Evolutionary conservation across 2,113 vertebrate genomes (phyloP), one percentile per base, ranked within the genome.

Genomic region (Progne subis): DNA sequence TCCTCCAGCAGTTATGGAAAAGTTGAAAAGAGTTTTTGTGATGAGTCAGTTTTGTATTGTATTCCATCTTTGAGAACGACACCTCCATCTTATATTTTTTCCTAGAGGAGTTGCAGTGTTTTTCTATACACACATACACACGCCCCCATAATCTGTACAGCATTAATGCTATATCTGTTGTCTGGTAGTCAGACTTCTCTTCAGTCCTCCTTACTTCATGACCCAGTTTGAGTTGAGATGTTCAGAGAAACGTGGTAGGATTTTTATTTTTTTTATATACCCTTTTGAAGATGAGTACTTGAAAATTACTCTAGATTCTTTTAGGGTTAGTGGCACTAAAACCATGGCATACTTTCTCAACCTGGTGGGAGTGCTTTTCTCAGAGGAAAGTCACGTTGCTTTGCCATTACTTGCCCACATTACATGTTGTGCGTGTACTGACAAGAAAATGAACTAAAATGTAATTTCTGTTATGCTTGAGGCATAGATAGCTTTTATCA

Each of bases 381-480:
- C 15, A 23, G 56, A 65, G 43, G n/a, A 37, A 71, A 41, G 29
- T 37, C 61, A 65, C 29, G 43, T 60, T 80, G 49, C 26, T 86
- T 64, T 91, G n/a, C 31, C 25, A 8, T 85, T 86, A 12, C 24
- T 39, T 69, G 65, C 26, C 14, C 44, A 14, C 15, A 7, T 83
- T 52, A n/a, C 2, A 11, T 43, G 52, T n/a, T 77, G 24, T 65
- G 20, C 76, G 18, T 84, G 26, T 93, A 11, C 75, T 94, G 78
- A 43, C 10, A 82, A 55, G 64, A 71, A 85, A 63, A 80, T 26
- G 34, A 86, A 53, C 41, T 90, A 57, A 75, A 50, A 61, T 79
- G 47, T 53, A 37, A 61, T 94, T 90, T 95, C 65, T 28, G 1
- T 81, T 83, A 21, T 68, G 56, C 86, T 95, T 68, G 61, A 90